Conservation (phyloP, 2,113 vertebrate species). For the Apaloderma vittatum region DNA sequence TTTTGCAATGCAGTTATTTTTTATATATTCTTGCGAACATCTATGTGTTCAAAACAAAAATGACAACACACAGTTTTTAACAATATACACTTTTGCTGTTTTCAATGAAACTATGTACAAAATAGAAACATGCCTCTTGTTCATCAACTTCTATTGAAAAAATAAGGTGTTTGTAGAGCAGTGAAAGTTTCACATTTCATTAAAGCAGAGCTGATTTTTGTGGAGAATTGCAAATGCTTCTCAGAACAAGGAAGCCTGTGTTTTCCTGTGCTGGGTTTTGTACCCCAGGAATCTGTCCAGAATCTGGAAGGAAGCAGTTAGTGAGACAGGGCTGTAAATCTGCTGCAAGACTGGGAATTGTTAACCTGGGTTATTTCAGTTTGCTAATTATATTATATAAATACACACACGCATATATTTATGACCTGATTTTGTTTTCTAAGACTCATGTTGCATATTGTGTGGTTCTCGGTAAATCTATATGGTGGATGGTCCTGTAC, state of each 20-base stretch:
- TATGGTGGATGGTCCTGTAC: background rate
- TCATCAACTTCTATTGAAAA: constrained; percentile 2
- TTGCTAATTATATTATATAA: constrained; percentile 70
- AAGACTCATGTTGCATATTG: background rate
- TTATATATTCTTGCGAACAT: background rate
- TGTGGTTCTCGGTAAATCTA: constrained; percentile 5
- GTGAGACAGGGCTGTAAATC: constrained; percentile 73
- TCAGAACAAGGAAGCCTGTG: constrained; percentile 72
- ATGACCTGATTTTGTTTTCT: constrained; percentile 29
- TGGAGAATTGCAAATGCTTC: background rate
- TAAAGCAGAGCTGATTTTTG: constrained; percentile 41
- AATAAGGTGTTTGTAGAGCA: constrained; percentile 26
- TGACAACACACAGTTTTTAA: background rate
- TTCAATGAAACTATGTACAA: background rate
- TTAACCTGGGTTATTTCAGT: constrained; percentile 73
- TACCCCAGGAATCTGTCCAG: constrained; percentile 72
- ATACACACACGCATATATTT: constrained; percentile 40
- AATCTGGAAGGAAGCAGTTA: constrained; percentile 72
- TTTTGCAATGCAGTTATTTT: background rate
- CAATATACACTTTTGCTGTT: background rate
- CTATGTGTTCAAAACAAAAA: background rate
- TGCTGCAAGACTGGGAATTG: constrained; percentile 63
- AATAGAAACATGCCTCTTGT: background rate
- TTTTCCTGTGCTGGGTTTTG: constrained; percentile 36
- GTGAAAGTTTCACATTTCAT: constrained; percentile 50